phyloP scores from a whole-genome alignment of 2,888 invertebrate genomes.

The Gryllus longicercus region DNA sequence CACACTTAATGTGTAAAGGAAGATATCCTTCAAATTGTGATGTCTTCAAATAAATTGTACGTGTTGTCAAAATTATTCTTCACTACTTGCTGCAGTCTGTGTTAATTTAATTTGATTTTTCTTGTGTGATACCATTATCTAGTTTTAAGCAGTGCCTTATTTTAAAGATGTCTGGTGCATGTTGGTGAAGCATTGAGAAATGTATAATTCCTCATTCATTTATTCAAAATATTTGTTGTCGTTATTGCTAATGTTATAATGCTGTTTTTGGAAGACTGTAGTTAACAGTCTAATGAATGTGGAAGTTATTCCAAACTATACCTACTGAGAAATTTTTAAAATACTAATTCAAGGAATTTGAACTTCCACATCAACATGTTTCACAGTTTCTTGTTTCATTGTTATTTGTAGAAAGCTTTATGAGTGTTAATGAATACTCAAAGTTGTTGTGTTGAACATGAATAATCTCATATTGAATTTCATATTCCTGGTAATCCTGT shows the following conservation, averaged over 20 bases:
- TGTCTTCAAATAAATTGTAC: neutral
- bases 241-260: too few species aligned
- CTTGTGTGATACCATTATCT: neutral
- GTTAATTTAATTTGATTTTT: neutral
- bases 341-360: too few species aligned
- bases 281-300: too few species aligned
- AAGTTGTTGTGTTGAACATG: too few species aligned
- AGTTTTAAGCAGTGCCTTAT: conserved; percentile 17
- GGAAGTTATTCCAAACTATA: too few species aligned
- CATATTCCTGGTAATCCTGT: neutral
- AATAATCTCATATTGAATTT: too few species aligned
- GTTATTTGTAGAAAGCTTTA: too few species aligned
- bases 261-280: too few species aligned
- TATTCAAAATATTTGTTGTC: neutral
- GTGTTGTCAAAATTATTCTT: neutral
- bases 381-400: too few species aligned
- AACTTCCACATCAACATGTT: too few species aligned
- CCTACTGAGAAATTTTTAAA: too few species aligned
- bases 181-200: conserved; percentile 2
- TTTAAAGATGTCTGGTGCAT: neutral
- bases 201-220: neutral
- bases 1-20: neutral
- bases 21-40: neutral
- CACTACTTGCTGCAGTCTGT: conserved; percentile 1
- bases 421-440: too few species aligned